Evolutionary conservation across 2,888 invertebrate species (phyloP), one percentile per base, ranked within the genome.

Genomic region (Ochropacha duplaris): DNA sequence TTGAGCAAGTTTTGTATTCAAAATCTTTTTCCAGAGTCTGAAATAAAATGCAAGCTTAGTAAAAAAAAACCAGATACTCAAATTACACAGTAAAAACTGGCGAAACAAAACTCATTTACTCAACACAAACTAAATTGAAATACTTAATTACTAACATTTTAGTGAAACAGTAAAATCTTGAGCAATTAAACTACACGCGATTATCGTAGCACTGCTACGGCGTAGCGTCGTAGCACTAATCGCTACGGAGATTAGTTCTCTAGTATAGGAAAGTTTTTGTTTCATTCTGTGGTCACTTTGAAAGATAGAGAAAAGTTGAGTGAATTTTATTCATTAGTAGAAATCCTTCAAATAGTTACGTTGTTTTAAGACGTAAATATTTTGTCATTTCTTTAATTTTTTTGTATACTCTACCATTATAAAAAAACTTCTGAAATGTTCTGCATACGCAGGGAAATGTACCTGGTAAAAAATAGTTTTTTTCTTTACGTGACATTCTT

Each of bases 161-260:
- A 44, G 44, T 44, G 44, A 44, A 44, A 44, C 44, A 44, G 19
- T 44, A 44, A 44, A 44, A 44, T 44, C 44, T 44, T 44, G 19
- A 8, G 19, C 44, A 52, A 31, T 52, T 52, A 34, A 52, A 22
- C 52, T 52, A 52, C 52, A 31, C 31, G 31, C 52, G 31, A 52
- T 52, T 31, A 52, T 19, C 22, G 31, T 52, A 52, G 52, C 52
- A 34, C 19, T 69, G 76, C 68, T 72, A 78, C 71, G 63, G 26
- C 71, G 77, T 79, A 76, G 78, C 68, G 62, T 59, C 73, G 79
- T 83, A 84, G 81, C 77, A 79, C 82, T 86, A 86, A 87, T 85
- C 83, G 81, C 83, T 80, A 81, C 79, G 81, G 76, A 83, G 86
- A 87, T 86, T 87, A 85, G 83, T 78, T 76, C 66, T 55, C 64